These are phyloP conservation scores for Hirudinaria manillensis DNA, from an alignment of 2,888 invertebrate genomes.

Conservation along the genomic window DNA sequence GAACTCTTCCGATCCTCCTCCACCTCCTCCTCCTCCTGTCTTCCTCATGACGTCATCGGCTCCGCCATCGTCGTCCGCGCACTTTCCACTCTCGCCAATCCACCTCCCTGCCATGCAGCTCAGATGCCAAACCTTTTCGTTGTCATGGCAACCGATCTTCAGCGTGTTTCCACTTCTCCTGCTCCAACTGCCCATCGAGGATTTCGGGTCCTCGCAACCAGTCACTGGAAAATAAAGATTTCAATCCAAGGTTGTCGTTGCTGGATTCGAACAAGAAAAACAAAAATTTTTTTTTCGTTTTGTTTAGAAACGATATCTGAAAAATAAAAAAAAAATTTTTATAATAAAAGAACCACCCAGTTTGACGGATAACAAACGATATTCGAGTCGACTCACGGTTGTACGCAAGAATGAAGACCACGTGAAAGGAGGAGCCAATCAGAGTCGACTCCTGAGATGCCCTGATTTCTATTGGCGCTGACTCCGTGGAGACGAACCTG, in stretches of 20 bases:
- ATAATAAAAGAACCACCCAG: not conserved
- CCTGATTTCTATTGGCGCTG: constrained; percentile 18
- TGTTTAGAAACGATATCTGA: not conserved
- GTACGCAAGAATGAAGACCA: constrained; percentile 23
- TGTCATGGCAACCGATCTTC: constrained; percentile 16
- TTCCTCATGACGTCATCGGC: not conserved
- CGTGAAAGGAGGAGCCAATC: constrained; percentile 6
- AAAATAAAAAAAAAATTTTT: not conserved
- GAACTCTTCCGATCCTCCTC: not conserved
- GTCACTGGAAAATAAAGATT: constrained; percentile 18
- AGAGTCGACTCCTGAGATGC: not conserved
- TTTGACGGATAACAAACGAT: not conserved
- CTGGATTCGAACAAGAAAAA: not conserved
- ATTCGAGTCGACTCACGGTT: not conserved
- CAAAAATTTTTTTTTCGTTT: constrained; percentile 6
- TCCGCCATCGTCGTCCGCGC: not conserved
- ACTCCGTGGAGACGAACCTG: not conserved
- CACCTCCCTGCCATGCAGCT: constrained; percentile 7
- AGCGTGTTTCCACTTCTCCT: constrained; percentile 7
- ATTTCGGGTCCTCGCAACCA: constrained; percentile 13
- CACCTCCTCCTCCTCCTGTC: not conserved
- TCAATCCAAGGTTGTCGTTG: not conserved
- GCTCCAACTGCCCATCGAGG: constrained; percentile 1
- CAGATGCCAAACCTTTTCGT: constrained; percentile 22
- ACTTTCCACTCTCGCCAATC: constrained; percentile 16